Percentiles rank a stretch among this genome's conserved stretches.
Conservation (phyloP, 2,888 invertebrate species). For the Herminia tarsipennalis region DNA sequence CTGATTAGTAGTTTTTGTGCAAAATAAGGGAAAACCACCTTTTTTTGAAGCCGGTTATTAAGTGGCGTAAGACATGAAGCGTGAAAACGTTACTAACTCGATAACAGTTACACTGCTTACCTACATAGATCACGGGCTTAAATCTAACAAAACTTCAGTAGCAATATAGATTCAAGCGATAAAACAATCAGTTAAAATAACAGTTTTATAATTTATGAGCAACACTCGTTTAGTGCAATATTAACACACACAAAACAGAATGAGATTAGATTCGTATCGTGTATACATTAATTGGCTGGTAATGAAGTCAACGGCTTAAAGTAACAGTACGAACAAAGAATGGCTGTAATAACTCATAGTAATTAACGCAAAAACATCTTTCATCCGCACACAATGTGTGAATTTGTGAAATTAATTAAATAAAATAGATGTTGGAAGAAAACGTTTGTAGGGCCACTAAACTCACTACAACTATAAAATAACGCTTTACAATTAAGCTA, state of each 20-base stretch:
- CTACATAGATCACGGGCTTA: slow-evolving; percentile 33
- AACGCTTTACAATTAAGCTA: too few relatives aligned
- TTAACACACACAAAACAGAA: slow-evolving; percentile 40
- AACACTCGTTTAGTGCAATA: slow-evolving; percentile 48
- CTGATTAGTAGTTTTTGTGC: too few relatives aligned
- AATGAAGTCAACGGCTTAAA: slow-evolving; percentile 60
- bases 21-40: too few relatives aligned
- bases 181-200: slow-evolving; percentile 53
- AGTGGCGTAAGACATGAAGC: slow-evolving; percentile 18
- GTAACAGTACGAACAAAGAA: slow-evolving; percentile 50
- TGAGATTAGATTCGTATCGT: slow-evolving; percentile 61
- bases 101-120: slow-evolving; percentile 28
- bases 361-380: slow-evolving; percentile 49
- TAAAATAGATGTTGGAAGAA: slow-evolving; percentile 38
- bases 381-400: slow-evolving; percentile 45
- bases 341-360: slow-evolving; percentile 47
- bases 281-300: slow-evolving; percentile 57
- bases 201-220: slow-evolving; percentile 45
- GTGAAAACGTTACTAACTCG: slow-evolving; percentile 25
- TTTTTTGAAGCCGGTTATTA: too few relatives aligned
- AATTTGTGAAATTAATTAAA: slow-evolving; percentile 48
- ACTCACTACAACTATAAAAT: not conserved
- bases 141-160: slow-evolving; percentile 36
- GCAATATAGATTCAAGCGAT: slow-evolving; percentile 41
- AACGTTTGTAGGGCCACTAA: slow-evolving; percentile 29